phyloP scores from a whole-genome alignment of 2,113 vertebrate species.

The Corydoras sp. region DNA sequence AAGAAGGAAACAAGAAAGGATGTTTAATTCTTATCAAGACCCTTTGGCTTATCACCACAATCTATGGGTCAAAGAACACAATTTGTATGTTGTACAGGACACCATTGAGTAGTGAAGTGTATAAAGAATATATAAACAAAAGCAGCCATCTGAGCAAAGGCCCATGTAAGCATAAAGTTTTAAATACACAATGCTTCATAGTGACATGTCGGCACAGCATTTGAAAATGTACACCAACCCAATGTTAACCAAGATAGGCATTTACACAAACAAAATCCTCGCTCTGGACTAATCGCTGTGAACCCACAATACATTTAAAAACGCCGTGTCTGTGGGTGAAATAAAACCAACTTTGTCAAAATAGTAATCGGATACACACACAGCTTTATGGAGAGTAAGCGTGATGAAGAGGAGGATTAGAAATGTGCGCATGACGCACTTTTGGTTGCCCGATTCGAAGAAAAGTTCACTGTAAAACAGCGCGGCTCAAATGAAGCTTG shows the following conservation, averaged over 20 bases:
- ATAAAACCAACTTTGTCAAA: not conserved
- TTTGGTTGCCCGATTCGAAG: not conserved
- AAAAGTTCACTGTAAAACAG: constrained; percentile 12
- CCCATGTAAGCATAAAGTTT: constrained; percentile 1
- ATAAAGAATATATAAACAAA: constrained; percentile 55
- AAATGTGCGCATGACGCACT: constrained; percentile 4
- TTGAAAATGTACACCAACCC: not conserved
- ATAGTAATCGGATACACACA: not conserved
- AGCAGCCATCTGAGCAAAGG: constrained; percentile 45
- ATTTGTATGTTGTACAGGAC: not conserved
- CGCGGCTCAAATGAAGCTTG: not conserved
- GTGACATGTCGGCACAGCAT: not conserved
- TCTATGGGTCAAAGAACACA: not conserved
- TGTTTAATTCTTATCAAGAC: no score
- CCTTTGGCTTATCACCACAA: not conserved
- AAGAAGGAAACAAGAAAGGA: not conserved
- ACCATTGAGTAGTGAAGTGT: not conserved
- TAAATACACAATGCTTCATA: not conserved
- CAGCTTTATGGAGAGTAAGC: not conserved
- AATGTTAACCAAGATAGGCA: not conserved
- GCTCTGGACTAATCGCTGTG: no score
- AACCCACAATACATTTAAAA: no score
- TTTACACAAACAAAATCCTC: no score
- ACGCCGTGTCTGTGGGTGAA: not conserved
- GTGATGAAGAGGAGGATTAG: not conserved